Conservation (phyloP, 2,888 invertebrate genomes). For the Allacma fusca region DNA sequence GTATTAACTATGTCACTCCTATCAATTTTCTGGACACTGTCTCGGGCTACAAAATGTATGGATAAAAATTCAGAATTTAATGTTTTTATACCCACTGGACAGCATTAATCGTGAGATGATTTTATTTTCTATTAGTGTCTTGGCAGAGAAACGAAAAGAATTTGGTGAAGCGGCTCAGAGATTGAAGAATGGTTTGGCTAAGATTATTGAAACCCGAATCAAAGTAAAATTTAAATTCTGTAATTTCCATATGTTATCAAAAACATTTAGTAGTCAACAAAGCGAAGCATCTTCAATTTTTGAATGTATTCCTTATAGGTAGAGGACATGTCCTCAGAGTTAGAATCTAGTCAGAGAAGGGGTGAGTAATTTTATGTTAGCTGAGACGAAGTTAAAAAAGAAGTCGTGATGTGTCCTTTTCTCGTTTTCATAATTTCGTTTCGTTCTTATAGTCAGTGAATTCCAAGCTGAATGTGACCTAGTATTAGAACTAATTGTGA, state of each 20-base stretch:
- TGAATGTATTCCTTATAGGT: conserved; percentile 32
- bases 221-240: conserved; percentile 69
- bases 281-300: too few species aligned
- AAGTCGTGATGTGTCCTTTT: neutral
- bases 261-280: too few species aligned
- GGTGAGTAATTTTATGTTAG: conserved; percentile 53
- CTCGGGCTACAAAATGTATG: conserved; percentile 80
- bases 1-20: conserved; percentile 88
- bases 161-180: conserved; percentile 79
- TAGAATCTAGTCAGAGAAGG: conserved; percentile 76
- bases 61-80: neutral
- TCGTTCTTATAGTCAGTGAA: conserved; percentile 66
- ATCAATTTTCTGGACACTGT: conserved; percentile 88
- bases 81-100: too few species aligned
- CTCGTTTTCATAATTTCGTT: neutral
- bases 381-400: neutral
- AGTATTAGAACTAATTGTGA: conserved; percentile 81
- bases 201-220: conserved; percentile 84
- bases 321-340: conserved; percentile 56
- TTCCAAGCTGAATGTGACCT: conserved; percentile 86
- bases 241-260: too few species aligned
- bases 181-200: conserved; percentile 80
- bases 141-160: conserved; percentile 75
- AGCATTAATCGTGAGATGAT: too few species aligned
- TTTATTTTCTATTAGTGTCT: conserved; percentile 71